Evolutionary conservation across 1,140 invertebrate genomes (phyloP), one percentile per base, ranked within the genome.

Genomic region (Lutraria rhynchaena): DNA sequence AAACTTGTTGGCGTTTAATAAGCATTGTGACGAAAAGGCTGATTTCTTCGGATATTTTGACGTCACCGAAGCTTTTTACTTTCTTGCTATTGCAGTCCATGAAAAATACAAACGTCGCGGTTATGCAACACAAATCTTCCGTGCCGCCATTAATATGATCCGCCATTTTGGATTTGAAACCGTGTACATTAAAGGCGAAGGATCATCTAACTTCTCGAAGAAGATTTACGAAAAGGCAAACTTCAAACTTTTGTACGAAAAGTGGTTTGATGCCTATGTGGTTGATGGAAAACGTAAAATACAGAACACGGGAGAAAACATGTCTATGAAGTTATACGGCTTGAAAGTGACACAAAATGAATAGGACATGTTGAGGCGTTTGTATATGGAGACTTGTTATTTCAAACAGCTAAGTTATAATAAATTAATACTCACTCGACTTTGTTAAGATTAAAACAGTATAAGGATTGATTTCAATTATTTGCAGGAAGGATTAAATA

Each of bases 171-270:
- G 44, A 15, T 27, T 44, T 37, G 11, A 67, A 24, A 49, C 49
- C 2, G 33, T 46, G 5, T 58, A 58, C 22, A 70, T 55, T 3
- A 80, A 57, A 61, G 53, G 37, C 19, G 67, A 51, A 37, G 53
- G 35, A n/a, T 27, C 35, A 13, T 57, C 70, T 15, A 57, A 58
- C 33, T 70, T 63, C 24, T 55, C 67, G 3, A 46, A 73, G 81
- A 29, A 55, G 49, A 27, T 41, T 29, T 53, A 51, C 51, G 37
- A 58, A 17, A 19, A 49, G 13, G 33, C 74, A 58, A 31, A 77
- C 22, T 22, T 78, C 35, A 61, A 73, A 53, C 31, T 75, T 37
- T 27, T 77, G 15, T 55, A 3, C 37, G 60, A 77, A 3, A 9
- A 49, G 13, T 3, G 3, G 0, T 53, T 33, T 55, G 46, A 31